Evolutionary conservation across 2,797 vertebrate species (phyloP).

Genomic region (Semaprochilodus insignis): DNA sequence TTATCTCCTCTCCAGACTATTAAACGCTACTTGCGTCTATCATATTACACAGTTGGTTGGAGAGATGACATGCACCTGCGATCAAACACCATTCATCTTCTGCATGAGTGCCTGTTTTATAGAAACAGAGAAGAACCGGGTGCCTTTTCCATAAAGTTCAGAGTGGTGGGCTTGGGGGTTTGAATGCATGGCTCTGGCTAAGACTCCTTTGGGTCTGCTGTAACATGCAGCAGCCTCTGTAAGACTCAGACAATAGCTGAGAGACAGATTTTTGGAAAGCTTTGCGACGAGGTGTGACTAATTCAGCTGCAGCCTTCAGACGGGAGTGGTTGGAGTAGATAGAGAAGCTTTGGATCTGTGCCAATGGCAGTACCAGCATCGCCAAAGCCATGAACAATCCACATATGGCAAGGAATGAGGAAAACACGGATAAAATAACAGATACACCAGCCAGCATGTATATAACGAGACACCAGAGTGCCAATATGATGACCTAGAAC

Average conservation of each 20-base stretch:
- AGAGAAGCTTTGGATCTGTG: constrained; percentile 42
- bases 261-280: constrained; percentile 48
- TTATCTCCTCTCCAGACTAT: constrained; percentile 10
- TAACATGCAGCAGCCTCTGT: constrained; percentile 24
- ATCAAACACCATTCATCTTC: constrained; percentile 47
- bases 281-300: constrained; percentile 42
- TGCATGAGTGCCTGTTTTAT: constrained; percentile 25
- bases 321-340: constrained; percentile 50
- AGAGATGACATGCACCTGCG: constrained; percentile 17
- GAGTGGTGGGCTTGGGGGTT: constrained; percentile 9
- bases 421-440: background rate
- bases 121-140: constrained; percentile 14
- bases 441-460: background rate
- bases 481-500: background rate
- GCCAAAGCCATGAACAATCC: constrained; percentile 21
- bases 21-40: constrained; percentile 25
- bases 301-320: constrained; percentile 36
- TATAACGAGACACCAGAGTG: background rate
- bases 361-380: constrained; percentile 40
- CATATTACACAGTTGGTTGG: constrained; percentile 38
- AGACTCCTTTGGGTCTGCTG: constrained; percentile 26
- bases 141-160: constrained; percentile 29
- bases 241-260: constrained; percentile 39
- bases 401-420: constrained; percentile 6
- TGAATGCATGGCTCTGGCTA: background rate